Base-by-base conservation (phyloP, 2,888 invertebrate genomes). In the Luperina nickerlii region DNA sequence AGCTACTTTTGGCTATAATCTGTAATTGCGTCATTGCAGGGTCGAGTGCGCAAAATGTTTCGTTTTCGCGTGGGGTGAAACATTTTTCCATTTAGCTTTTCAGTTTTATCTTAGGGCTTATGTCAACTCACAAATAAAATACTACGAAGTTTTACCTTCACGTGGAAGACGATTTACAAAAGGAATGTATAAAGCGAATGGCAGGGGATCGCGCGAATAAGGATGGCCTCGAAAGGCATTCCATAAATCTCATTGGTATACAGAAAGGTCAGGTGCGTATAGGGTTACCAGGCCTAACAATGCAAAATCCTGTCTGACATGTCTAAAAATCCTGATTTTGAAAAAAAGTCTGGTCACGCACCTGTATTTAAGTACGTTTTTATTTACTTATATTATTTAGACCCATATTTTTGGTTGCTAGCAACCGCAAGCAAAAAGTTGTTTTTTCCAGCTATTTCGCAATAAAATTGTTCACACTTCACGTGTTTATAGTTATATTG, bases 181-280 rank as follows among this genome's bases (percentile, higher is more conserved):
- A 75, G 38, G 54, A 63, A 79, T 74, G 42, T 66, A 32, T 42
- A 38, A 65, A 48, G 38, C 15, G 45, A 79, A 79, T 60, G 66
- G 42, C 66, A 82, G 57, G 24, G 27, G 5, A 45, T 67, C 51
- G 13, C 8, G 51, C 24, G n/a, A n/a, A 32, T 18, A 24, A 13
- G 62, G 24, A 42, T 24, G 51, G 5, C 60, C 68, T 63, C 15
- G 45, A 57, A 69, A 15, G 18, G 27, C 27, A 76, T 83, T 83
- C 77, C 27, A 11, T 45, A 67, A 81, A 60, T n/a, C 45, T 68
- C 76, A 76, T 54, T 68, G 77, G 62, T 62, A 15, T 80, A 57
- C 15, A 27, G 45, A 51, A 51, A 83, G 78, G 78, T 69, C 57
- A 57, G 63, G 63, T 57, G 6, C 15, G 63, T 65, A 48, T n/a